These are phyloP conservation scores for Ecdyonurus torrentis DNA, from an alignment of 2,888 invertebrate genomes.

Conservation along the genomic window DNA sequence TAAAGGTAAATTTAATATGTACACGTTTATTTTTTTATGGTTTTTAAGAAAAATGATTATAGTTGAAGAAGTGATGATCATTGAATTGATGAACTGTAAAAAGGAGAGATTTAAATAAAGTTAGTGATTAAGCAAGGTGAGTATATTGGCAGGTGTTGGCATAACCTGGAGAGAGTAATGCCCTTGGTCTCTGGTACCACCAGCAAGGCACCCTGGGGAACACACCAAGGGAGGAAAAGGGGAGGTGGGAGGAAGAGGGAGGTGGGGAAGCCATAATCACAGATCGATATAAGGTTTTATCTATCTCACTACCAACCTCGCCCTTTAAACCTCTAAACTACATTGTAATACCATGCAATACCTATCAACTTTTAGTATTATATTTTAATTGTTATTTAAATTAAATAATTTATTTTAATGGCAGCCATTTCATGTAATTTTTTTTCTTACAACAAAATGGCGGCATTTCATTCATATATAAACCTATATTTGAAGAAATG, in stretches of 20 bases:
- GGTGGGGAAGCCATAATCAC: constrained; percentile 1
- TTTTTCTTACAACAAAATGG: not conserved
- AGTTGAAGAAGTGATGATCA: too few relatives aligned
- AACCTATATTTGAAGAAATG: too few relatives aligned
- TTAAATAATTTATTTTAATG: not conserved
- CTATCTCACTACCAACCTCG: not conserved
- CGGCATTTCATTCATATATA: not conserved
- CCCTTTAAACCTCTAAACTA: not conserved
- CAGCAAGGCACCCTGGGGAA: not conserved
- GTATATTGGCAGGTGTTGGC: too few relatives aligned
- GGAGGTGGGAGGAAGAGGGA: not conserved
- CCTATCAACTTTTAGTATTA: not conserved
- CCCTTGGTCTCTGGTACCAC: not conserved
- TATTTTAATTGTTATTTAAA: not conserved
- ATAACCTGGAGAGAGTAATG: not conserved
- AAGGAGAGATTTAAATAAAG: too few relatives aligned
- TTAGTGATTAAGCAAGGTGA: too few relatives aligned
- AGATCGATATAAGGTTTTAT: not conserved
- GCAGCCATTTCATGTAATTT: not conserved
- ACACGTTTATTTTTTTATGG: too few relatives aligned
- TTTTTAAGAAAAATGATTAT: too few relatives aligned
- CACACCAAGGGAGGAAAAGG: not conserved
- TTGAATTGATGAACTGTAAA: too few relatives aligned
- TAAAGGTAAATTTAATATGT: too few relatives aligned
- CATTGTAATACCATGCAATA: too few relatives aligned